Percentiles rank a stretch among this genome's conserved stretches.
These are phyloP conservation scores for Psephotus haematonotus DNA, from an alignment of 2,113 vertebrate genomes.

Conservation along the genomic window DNA sequence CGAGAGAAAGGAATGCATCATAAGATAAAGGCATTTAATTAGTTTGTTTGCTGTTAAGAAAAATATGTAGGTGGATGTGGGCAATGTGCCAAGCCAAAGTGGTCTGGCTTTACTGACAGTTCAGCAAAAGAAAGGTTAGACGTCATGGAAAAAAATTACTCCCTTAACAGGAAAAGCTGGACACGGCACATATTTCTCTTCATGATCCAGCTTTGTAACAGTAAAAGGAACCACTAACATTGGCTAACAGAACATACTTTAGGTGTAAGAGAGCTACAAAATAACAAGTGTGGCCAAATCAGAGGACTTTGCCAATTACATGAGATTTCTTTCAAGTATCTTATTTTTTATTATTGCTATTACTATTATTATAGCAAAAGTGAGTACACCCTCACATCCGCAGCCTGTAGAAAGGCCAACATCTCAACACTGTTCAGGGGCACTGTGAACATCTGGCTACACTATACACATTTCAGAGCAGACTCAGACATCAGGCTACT, in stretches of 20 bases:
- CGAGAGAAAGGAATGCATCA: slow-evolving; percentile 65
- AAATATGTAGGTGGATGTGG: slow-evolving; percentile 58
- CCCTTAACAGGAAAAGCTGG: slow-evolving; percentile 61
- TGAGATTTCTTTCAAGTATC: background rate
- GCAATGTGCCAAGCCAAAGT: slow-evolving; percentile 35
- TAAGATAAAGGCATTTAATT: slow-evolving; percentile 70
- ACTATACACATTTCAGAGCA: accelerated
- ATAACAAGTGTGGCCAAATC: background rate
- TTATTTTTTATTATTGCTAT: background rate
- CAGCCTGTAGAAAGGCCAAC: background rate
- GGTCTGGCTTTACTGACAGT: slow-evolving; percentile 63
- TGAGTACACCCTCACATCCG: accelerated
- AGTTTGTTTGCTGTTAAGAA: slow-evolving; percentile 65
- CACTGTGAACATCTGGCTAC: background rate
- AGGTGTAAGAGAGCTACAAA: background rate
- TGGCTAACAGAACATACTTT: background rate
- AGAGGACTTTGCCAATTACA: background rate
- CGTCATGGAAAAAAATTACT: slow-evolving; percentile 63
- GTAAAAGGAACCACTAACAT: slow-evolving; percentile 56
- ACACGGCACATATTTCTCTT: slow-evolving; percentile 29
- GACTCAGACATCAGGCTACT: background rate
- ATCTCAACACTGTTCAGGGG: background rate
- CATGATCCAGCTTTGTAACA: slow-evolving; percentile 42
- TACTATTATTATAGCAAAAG: background rate
- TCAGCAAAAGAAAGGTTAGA: slow-evolving; percentile 61